Conservation (phyloP, 2,113 vertebrate genomes). For the Cariama cristata region DNA sequence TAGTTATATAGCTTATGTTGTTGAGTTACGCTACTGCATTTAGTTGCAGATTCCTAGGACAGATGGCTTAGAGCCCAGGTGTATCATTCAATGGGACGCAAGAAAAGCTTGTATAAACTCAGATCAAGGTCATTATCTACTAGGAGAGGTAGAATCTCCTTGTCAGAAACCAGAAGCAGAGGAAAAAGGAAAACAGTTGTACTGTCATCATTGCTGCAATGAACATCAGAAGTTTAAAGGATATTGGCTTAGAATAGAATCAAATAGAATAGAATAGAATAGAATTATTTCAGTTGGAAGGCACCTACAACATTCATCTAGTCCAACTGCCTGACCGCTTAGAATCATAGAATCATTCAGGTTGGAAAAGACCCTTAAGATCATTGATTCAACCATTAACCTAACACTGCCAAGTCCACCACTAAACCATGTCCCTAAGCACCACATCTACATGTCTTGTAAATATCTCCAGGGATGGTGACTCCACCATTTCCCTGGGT, state of each 20-base stretch:
- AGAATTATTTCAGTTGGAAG: not conserved
- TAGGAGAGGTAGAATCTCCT: not conserved
- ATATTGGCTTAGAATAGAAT: not conserved
- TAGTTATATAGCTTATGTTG: not conserved
- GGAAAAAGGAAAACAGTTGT: not conserved
- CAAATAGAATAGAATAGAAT: not conserved
- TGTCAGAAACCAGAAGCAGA: not conserved
- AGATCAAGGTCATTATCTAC: not conserved
- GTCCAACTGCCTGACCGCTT: not conserved
- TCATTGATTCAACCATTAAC: not conserved
- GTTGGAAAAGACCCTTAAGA: not conserved
- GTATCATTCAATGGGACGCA: not conserved
- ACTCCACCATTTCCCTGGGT: not conserved
- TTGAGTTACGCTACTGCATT: not conserved
- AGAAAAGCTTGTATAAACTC: not conserved
- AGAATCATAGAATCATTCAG: not conserved
- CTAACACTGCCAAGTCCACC: not conserved
- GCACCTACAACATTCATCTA: not conserved
- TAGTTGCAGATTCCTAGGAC: not conserved
- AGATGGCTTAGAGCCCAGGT: not conserved
- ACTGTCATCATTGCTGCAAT: not conserved
- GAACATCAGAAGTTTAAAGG: not conserved
- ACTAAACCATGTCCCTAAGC: not conserved
- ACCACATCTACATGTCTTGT: not conserved
- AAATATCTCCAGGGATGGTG: not conserved